A percentile compares a stretch with the other conserved stretches of the same genome.
phyloP scores from a whole-genome alignment of 1,140 invertebrate species.

The Ganaspis sp. region DNA sequence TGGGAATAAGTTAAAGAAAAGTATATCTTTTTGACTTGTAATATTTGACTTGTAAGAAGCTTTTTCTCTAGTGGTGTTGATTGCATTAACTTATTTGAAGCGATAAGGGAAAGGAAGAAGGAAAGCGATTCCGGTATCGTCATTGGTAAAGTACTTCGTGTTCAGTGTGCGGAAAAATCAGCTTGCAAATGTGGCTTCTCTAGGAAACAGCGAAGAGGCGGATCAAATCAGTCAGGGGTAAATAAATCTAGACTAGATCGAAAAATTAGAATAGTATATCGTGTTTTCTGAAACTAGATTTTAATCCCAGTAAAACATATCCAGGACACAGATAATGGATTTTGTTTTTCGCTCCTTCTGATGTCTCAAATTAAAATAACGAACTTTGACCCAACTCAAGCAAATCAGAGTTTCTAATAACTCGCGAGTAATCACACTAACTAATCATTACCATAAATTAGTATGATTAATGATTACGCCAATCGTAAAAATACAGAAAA shows the following conservation, averaged over 20 bases:
- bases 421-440: too few relatives aligned
- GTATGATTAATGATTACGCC: too few relatives aligned
- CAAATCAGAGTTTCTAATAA: too few relatives aligned
- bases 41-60: not conserved
- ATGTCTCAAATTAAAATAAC: too few relatives aligned
- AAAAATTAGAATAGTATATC: constrained; percentile 2
- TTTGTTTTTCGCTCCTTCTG: too few relatives aligned
- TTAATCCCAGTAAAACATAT: too few relatives aligned
- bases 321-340: too few relatives aligned
- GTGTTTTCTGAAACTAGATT: constrained; percentile 1
- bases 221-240: constrained; percentile 10
- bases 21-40: not conserved
- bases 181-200: constrained; percentile 17
- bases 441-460: too few relatives aligned
- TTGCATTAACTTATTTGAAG: not conserved
- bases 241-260: constrained; percentile 23
- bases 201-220: constrained; percentile 24
- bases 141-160: constrained; percentile 23
- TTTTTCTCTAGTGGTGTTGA: not conserved
- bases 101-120: constrained; percentile 1
- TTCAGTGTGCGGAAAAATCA: constrained; percentile 18
- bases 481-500: too few relatives aligned
- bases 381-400: too few relatives aligned
- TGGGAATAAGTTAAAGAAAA: not conserved
- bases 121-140: constrained; percentile 18